Conservation (phyloP, 23 tunicate species). For the Halocynthia aurantium region DNA sequence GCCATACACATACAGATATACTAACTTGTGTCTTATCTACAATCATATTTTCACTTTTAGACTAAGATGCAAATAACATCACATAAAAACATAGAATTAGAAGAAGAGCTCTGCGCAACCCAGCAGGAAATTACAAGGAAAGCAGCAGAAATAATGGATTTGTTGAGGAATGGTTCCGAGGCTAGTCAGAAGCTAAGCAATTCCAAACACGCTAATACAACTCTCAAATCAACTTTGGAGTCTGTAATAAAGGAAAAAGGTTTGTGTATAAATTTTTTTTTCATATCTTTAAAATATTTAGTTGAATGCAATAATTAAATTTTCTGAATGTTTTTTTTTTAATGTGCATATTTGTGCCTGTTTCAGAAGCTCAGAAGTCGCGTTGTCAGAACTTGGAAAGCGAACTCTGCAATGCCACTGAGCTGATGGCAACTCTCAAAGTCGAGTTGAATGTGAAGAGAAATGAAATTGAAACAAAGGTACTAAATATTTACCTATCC, state of each 20-base stretch:
- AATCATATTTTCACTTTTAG: not conserved
- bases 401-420: not conserved
- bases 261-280: not conserved
- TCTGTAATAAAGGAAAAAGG: not conserved
- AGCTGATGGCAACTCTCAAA: not conserved
- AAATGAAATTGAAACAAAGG: conserved; percentile 1
- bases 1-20: too few relatives aligned
- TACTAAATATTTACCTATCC: not conserved
- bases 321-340: not conserved
- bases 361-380: not conserved
- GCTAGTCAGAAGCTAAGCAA: not conserved
- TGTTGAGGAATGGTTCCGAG: not conserved
- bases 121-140: conserved; percentile 1
- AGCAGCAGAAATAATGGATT: conserved; percentile 1
- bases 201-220: not conserved
- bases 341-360: not conserved
- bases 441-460: not conserved
- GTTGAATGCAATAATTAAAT: not conserved
- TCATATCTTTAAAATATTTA: not conserved
- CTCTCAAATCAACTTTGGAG: not conserved
- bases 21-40: too few relatives aligned
- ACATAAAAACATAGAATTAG: not conserved
- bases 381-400: not conserved
- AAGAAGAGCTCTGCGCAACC: not conserved
- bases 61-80: not conserved